phyloP scores from a whole-genome alignment of 2,888 invertebrate species.

The Perdita meconis region DNA sequence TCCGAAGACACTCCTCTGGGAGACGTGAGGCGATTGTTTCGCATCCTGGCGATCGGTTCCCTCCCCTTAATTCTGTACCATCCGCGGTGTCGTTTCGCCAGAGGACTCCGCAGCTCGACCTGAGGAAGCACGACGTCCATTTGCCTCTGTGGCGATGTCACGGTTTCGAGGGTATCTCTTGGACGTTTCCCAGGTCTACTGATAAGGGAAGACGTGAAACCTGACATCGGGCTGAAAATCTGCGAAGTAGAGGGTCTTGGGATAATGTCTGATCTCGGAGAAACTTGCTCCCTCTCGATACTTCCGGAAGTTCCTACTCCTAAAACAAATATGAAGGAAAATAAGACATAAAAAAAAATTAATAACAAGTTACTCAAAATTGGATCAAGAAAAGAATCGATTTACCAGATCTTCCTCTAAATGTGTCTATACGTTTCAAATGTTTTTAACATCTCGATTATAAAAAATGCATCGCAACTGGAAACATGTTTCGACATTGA shows the following conservation, averaged over 20 bases:
- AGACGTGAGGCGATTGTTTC: constrained; percentile 56
- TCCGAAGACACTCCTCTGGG: constrained; percentile 75
- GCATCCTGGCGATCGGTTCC: constrained; percentile 79
- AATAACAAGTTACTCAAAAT: too few relatives aligned
- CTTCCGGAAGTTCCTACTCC: constrained; percentile 24
- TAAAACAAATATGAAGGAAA: not conserved
- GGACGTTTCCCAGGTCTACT: constrained; percentile 70
- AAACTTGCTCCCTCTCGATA: constrained; percentile 23
- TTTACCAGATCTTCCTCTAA: too few relatives aligned
- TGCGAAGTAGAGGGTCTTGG: not conserved
- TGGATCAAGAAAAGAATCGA: too few relatives aligned
- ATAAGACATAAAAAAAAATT: too few relatives aligned
- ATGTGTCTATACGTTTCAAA: too few relatives aligned
- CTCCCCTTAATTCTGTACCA: constrained; percentile 79
- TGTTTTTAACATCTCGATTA: too few relatives aligned
- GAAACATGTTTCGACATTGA: too few relatives aligned
- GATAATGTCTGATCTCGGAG: not conserved
- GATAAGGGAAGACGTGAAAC: constrained; percentile 36
- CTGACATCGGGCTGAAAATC: constrained; percentile 5
- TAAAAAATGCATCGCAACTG: too few relatives aligned
- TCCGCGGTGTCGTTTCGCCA: constrained; percentile 77
- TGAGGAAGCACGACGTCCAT: constrained; percentile 10
- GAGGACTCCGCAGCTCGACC: constrained; percentile 69
- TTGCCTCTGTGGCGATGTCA: constrained; percentile 29
- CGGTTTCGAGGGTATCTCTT: constrained; percentile 65